These are phyloP conservation scores for Drosophila infuscata DNA, from an alignment of 2,888 invertebrate species.

Conservation along the genomic window DNA sequence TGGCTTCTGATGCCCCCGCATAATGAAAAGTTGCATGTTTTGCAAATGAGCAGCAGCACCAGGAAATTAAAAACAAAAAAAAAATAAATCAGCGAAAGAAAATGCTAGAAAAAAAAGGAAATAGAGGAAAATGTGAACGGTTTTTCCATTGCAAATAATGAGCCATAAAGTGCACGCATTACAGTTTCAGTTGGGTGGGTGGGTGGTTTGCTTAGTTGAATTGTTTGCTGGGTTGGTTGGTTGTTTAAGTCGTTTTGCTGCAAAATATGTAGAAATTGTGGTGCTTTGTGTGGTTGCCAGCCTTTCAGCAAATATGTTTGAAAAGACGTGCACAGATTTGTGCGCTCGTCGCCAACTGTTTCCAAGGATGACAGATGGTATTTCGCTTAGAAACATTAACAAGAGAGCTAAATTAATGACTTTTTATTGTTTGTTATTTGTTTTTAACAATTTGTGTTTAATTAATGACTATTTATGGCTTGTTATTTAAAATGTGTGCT, in stretches of 20 bases:
- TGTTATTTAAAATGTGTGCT: neutral
- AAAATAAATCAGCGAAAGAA: conserved; percentile 3
- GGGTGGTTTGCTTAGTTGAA: neutral
- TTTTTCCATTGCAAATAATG: conserved; percentile 76
- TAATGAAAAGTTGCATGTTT: conserved; percentile 76
- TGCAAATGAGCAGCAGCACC: conserved; percentile 62
- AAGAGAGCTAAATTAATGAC: neutral
- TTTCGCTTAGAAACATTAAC: conserved; percentile 1
- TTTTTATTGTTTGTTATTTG: neutral
- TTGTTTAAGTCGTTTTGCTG: neutral
- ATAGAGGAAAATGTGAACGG: conserved; percentile 23
- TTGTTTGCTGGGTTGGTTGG: neutral
- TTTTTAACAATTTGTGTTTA: neutral
- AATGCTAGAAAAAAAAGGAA: neutral
- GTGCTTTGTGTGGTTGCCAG: conserved; percentile 28
- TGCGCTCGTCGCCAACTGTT: conserved; percentile 10
- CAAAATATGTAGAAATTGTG: conserved; percentile 30
- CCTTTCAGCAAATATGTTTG: conserved; percentile 54
- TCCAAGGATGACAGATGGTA: conserved; percentile 23
- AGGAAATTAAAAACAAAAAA: conserved; percentile 11
- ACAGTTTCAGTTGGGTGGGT: conserved; percentile 25
- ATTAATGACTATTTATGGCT: no score
- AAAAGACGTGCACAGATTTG: conserved; percentile 39
- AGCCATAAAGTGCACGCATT: conserved; percentile 73
- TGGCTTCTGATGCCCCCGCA: conserved; percentile 40